Conservation (phyloP, 2,113 vertebrate genomes). For the Oplegnathus fasciatus region DNA sequence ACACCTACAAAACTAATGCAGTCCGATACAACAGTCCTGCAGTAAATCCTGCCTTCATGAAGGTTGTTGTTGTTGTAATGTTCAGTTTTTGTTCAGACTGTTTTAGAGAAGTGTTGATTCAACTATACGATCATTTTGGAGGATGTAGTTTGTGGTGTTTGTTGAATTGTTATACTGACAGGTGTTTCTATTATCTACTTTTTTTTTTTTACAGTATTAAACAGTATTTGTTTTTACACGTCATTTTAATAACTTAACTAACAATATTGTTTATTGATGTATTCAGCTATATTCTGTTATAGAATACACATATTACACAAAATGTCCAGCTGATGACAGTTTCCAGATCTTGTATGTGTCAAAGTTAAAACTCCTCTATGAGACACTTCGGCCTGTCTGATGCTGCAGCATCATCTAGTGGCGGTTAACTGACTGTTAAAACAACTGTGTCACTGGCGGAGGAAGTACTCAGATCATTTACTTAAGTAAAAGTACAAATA, state of each 20-base stretch:
- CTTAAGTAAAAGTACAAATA: not conserved
- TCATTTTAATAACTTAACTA: not conserved
- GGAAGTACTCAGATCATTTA: not conserved
- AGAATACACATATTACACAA: not conserved
- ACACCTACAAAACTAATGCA: too few relatives aligned
- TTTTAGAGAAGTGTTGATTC: too few relatives aligned
- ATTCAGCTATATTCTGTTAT: not conserved
- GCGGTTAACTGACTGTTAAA: not conserved
- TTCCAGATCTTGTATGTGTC: not conserved
- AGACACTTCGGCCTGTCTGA: not conserved
- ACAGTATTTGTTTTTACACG: not conserved
- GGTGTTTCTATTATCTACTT: not conserved
- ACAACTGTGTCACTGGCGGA: not conserved
- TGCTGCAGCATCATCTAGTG: conserved; percentile 62
- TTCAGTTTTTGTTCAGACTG: too few relatives aligned
- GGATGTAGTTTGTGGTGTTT: too few relatives aligned
- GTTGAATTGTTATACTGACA: not conserved
- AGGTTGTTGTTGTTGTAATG: not conserved
- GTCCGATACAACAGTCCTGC: not conserved
- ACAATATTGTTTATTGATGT: not conserved
- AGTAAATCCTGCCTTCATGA: not conserved
- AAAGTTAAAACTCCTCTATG: not conserved
- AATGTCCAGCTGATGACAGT: not conserved
- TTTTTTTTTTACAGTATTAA: too few relatives aligned
- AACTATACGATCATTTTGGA: not conserved